Conservation (phyloP, 2,888 invertebrate genomes). For the Trypoxylon attenuatum region DNA sequence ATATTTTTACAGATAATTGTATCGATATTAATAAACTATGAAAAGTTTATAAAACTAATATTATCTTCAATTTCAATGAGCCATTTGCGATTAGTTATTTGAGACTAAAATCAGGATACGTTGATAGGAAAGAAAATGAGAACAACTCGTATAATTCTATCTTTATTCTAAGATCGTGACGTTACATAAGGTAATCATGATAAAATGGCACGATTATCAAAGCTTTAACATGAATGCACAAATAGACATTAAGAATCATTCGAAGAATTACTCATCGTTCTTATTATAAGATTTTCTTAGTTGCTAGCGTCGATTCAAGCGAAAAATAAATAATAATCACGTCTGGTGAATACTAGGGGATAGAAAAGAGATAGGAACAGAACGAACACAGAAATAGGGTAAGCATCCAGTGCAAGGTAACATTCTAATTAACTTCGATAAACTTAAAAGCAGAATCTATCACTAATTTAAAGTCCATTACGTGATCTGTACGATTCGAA, state of each 20-base stretch:
- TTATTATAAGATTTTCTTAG: slow-evolving; percentile 26
- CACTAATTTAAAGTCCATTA: no score
- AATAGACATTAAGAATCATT: no score
- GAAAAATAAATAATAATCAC: slow-evolving; percentile 56
- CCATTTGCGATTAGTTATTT: no score
- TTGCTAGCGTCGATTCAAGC: slow-evolving; percentile 33
- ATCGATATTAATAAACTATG: no score
- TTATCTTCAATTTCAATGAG: no score
- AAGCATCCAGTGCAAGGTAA: slow-evolving; percentile 25
- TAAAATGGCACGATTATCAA: slow-evolving; percentile 50
- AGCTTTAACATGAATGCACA: slow-evolving; percentile 28
- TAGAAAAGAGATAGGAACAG: slow-evolving; percentile 31
- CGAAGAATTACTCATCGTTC: no score
- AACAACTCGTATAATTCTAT: slow-evolving; percentile 22
- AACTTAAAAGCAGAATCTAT: no score
- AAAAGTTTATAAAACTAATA: no score
- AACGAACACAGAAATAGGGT: slow-evolving; percentile 37
- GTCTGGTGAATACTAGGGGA: slow-evolving; percentile 16
- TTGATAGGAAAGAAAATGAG: background rate
- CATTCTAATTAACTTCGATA: no score
- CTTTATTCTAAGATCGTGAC: slow-evolving; percentile 36
- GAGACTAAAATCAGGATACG: no score
- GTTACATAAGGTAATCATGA: slow-evolving; percentile 40
- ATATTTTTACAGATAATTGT: no score
- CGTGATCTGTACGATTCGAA: no score